phyloP scores from a whole-genome alignment of 2,888 invertebrate genomes.

The Euclidia mi region DNA sequence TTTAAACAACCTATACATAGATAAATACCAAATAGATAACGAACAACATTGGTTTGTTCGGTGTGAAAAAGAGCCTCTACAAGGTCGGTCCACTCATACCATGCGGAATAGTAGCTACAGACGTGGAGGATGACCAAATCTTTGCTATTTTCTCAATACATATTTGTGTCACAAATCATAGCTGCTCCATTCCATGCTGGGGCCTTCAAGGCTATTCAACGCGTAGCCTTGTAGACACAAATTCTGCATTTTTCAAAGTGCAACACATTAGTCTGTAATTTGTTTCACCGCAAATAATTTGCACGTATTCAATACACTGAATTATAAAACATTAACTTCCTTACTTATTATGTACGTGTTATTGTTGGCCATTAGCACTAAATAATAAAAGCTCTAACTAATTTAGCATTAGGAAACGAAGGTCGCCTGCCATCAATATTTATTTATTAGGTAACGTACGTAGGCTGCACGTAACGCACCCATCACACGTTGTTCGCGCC shows the following conservation, averaged over 20 bases:
- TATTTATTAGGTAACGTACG: constrained; percentile 64
- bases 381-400: constrained; percentile 63
- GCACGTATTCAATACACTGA: constrained; percentile 27
- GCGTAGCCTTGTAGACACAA: constrained; percentile 27
- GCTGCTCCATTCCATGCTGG: constrained; percentile 12
- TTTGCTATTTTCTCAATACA: constrained; percentile 17
- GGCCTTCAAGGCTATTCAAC: constrained; percentile 23
- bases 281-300: constrained; percentile 36
- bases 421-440: constrained; percentile 74
- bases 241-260: constrained; percentile 34
- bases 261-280: constrained; percentile 36
- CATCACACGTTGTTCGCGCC: constrained; percentile 56
- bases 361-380: constrained; percentile 29
- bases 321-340: constrained; percentile 15
- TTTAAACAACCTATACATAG: constrained; percentile 64
- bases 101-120: constrained; percentile 30
- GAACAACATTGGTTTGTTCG: constrained; percentile 62
- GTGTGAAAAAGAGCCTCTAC: constrained; percentile 65
- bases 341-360: constrained; percentile 18
- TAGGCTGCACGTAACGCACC: constrained; percentile 52
- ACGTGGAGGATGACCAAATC: constrained; percentile 24
- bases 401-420: constrained; percentile 69
- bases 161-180: constrained; percentile 16
- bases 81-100: constrained; percentile 48
- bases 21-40: constrained; percentile 63